Conservation (phyloP, 1,140 invertebrate species). For the Leptinotarsa defecta region DNA sequence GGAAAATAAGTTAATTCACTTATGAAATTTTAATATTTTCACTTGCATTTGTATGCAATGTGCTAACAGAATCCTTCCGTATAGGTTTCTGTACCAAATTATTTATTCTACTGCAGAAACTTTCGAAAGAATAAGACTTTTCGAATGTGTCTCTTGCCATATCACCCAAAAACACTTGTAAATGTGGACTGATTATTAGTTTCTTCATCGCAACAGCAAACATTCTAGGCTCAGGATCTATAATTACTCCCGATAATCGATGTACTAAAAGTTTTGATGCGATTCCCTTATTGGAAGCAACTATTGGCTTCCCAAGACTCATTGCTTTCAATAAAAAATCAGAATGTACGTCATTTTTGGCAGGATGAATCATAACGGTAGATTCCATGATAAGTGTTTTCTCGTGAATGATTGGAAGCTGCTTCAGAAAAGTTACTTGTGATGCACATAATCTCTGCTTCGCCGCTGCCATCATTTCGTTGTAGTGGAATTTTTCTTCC, state of each 20-base stretch:
- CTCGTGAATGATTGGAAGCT: slow-evolving; percentile 46
- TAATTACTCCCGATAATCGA: slow-evolving; percentile 46
- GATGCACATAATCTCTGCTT: slow-evolving; percentile 45
- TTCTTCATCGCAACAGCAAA: slow-evolving; percentile 48
- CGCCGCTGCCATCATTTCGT: slow-evolving; percentile 40
- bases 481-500: slow-evolving; percentile 44
- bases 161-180: slow-evolving; percentile 40
- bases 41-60: not conserved
- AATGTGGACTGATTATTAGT: slow-evolving; percentile 38
- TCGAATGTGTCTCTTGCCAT: slow-evolving; percentile 39
- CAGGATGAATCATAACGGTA: slow-evolving; percentile 43
- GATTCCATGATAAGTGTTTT: slow-evolving; percentile 49
- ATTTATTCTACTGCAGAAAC: slow-evolving; percentile 27
- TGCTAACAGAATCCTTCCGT: not conserved
- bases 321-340: slow-evolving; percentile 47
- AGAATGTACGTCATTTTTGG: slow-evolving; percentile 46
- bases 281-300: slow-evolving; percentile 48
- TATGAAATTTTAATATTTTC: not conserved
- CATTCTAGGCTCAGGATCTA: slow-evolving; percentile 44
- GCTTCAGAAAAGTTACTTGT: slow-evolving; percentile 48
- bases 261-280: slow-evolving; percentile 45
- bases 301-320: slow-evolving; percentile 45
- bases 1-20: not conserved
- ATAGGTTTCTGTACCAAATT: slow-evolving; percentile 12
- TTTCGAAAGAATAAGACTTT: slow-evolving; percentile 39